These are phyloP conservation scores for Periphyllus acericola DNA, from an alignment of 2,888 invertebrate species.

Conservation along the genomic window DNA sequence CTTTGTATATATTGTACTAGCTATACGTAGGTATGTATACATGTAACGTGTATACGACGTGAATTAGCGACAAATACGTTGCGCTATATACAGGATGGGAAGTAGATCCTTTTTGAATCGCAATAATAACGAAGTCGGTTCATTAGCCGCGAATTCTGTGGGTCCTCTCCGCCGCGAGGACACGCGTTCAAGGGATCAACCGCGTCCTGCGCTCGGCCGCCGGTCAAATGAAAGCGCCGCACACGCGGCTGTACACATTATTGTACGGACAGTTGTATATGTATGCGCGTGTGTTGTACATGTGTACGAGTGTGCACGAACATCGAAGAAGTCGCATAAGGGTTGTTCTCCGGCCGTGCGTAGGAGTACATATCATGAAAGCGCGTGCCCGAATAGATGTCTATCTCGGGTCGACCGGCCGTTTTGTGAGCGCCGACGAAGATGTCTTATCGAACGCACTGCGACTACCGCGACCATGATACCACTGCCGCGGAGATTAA, in stretches of 20 bases:
- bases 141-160: slow-evolving; percentile 28
- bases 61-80: background rate
- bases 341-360: background rate
- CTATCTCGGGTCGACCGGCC: background rate
- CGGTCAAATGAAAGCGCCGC: background rate
- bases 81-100: background rate
- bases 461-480: background rate
- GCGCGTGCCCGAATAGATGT: background rate
- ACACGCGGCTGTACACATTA: background rate
- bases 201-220: background rate
- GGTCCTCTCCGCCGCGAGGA: background rate
- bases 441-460: background rate
- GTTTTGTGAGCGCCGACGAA: background rate
- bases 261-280: background rate
- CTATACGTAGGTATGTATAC: too few species aligned
- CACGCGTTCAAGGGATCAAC: slow-evolving; percentile 9
- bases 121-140: background rate
- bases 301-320: background rate
- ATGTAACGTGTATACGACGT: too few species aligned
- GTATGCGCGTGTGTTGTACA: background rate
- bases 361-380: too few species aligned
- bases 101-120: background rate
- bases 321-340: background rate
- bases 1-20: too few species aligned
- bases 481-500: background rate